Conservation (phyloP, 2,113 vertebrate species). For the Narcine bancroftii region DNA sequence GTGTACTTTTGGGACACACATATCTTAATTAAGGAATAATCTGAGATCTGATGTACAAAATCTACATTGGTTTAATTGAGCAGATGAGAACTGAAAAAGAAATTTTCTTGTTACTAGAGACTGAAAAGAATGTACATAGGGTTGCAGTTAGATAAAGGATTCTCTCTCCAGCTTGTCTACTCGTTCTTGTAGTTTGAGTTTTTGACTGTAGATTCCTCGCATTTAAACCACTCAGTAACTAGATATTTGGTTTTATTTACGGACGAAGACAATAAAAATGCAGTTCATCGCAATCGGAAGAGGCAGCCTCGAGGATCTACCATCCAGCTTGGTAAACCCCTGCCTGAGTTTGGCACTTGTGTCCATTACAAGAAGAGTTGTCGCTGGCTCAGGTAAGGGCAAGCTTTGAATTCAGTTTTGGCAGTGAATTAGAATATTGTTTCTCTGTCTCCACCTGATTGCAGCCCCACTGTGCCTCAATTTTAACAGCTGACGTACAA, state of each 20-base stretch:
- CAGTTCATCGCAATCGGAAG: constrained; percentile 36
- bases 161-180: too few species aligned
- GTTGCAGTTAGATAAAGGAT: too few species aligned
- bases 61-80: not conserved
- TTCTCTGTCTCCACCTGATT: not conserved
- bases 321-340: constrained; percentile 63
- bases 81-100: not conserved
- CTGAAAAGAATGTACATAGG: not conserved
- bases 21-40: not conserved
- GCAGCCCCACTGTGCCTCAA: too few species aligned
- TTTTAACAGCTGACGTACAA: too few species aligned
- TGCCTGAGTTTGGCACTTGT: constrained; percentile 62
- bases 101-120: not conserved
- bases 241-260: not conserved
- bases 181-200: not conserved
- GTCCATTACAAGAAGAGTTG: constrained; percentile 67
- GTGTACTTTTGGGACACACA: too few species aligned
- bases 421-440: not conserved
- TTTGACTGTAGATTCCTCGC: not conserved
- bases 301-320: constrained; percentile 55
- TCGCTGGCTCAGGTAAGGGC: constrained; percentile 63
- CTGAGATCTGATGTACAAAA: not conserved
- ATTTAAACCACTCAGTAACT: not conserved
- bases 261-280: constrained; percentile 46
- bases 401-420: not conserved